phyloP scores from a whole-genome alignment of 2,113 vertebrate species.

The Pedionomus torquatus region DNA sequence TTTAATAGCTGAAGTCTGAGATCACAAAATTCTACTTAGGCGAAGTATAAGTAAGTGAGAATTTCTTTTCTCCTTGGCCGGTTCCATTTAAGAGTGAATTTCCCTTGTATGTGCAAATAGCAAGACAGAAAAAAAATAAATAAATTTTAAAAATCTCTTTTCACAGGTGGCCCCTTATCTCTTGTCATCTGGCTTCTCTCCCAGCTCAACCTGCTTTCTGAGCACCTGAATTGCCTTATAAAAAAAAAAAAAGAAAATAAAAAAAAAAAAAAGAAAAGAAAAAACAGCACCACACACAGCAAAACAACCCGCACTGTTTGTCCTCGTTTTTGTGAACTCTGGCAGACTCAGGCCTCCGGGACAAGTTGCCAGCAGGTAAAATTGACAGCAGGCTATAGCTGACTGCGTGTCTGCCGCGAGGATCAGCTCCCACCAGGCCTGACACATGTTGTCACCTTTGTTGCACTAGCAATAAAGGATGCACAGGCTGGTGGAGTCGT shows the following conservation, averaged over 20 bases:
- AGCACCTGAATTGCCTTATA: neutral
- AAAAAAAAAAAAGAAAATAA: neutral
- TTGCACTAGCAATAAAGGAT: neutral
- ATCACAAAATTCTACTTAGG: neutral
- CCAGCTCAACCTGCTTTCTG: neutral
- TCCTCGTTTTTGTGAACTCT: neutral
- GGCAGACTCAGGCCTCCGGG: neutral
- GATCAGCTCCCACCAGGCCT: constrained; percentile 11
- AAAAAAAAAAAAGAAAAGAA: no score
- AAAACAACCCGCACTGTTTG: neutral
- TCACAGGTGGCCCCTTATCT: neutral
- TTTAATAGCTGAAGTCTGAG: neutral
- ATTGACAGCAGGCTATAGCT: constrained; percentile 4
- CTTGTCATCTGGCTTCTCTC: neutral
- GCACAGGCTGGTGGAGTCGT: accelerated
- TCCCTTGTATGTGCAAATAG: neutral
- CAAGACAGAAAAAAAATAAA: neutral
- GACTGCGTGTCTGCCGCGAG: neutral
- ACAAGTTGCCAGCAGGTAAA: neutral
- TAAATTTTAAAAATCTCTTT: neutral
- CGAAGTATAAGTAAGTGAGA: neutral
- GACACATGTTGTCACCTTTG: neutral
- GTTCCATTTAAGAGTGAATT: neutral
- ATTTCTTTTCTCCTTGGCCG: neutral
- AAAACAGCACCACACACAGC: no score